Evolutionary conservation across 2,113 vertebrate genomes (phyloP), one percentile per base, ranked within the genome.

Genomic region (Dissostichus mawsoni): DNA sequence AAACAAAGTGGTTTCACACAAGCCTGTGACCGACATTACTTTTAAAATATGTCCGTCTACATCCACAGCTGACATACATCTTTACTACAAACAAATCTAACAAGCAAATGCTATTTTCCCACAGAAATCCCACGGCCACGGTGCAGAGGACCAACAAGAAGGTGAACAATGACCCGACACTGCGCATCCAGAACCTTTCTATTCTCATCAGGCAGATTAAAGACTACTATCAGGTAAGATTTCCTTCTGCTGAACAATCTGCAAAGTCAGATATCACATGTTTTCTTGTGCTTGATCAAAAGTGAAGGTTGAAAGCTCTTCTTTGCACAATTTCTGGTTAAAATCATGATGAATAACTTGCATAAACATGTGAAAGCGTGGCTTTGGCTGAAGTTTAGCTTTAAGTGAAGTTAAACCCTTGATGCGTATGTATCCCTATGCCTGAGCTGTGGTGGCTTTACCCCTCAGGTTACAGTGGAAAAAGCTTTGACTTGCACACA

Each of bases 91-190:
- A 0, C 36, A 1, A n/a, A 52, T 78, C 14, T 3, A 62, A 10
- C 56, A 64, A 83, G 44, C 11, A 0, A 0, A 8, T 74, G 41
- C 0, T 12, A 13, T 65, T 80, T 52, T 48, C 36, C 57, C 86
- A 8, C 95, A 99, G 98, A 94, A 98, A 99, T 89, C 97, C 97
- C 18, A 98, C 98, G 89, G 94, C 94, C 48, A 93, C 95, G 25
- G 97, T 94, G 89, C 97, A 98, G 93, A 96, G 97, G 94, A 95
- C 97, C 92, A 98, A 98, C 94, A 98, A 97, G 94, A 98, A 98
- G 91, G 96, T 99, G 76, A 98, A 99, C 95, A 98, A 98, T 67
- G 97, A 99, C 88, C 92, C 97, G 0, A 96, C 96, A 1, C 93
- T 99, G 83, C 95, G 98, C 71, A 97, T 99, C 82, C 98, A 99